Base-by-base conservation (phyloP, 2,113 vertebrate genomes). In the Mastomys coucha region DNA sequence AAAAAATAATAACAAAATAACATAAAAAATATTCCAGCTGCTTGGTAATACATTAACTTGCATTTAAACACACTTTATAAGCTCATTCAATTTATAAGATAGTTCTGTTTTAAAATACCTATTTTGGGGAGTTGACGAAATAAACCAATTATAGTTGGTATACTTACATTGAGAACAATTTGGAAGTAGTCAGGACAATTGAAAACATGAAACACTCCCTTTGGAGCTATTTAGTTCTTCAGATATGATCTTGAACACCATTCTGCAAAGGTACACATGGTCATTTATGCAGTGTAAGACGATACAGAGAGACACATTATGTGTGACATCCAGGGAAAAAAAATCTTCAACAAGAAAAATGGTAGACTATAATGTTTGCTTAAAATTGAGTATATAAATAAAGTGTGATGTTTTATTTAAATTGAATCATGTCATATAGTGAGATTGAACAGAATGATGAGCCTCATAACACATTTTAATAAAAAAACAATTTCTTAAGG, bases 401-500 rank as follows among this genome's bases (percentile, higher is more conserved):
- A 72, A 75, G 80, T 84, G 13, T 88, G 51, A 88, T 60, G 7
- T 73, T 97, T 91, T 89, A 82, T 75, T 92, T 39, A 91, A 94
- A 88, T 24, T 89, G 31, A 81, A 56, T 67, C 36, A 75, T 49
- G 51, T 6, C 70, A 9, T 51, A 11, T 36, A 58, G 8, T 84
- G 49, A 91, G 49, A 78, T 11, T 69, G 28, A 60, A 82, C 51
- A 91, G 84, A 86, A 80, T 91, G 42, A 93, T 91, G 26, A 67
- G 51, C 42, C 16, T n/a, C 6, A 20, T 19, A 70, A 72, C 26
- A 28, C 10, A 51, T 91, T 77, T 92, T 39, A 97, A 13, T 72
- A 7, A 94, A 82, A 94, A 91, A 45, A 28, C 26, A 51, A 65
- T 78, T 70, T 60, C 45, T 45, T 75, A 28, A 60, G 42, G 36